Evolutionary conservation across 2,113 vertebrate genomes (phyloP).

Genomic region (Empidonax alnorum): DNA sequence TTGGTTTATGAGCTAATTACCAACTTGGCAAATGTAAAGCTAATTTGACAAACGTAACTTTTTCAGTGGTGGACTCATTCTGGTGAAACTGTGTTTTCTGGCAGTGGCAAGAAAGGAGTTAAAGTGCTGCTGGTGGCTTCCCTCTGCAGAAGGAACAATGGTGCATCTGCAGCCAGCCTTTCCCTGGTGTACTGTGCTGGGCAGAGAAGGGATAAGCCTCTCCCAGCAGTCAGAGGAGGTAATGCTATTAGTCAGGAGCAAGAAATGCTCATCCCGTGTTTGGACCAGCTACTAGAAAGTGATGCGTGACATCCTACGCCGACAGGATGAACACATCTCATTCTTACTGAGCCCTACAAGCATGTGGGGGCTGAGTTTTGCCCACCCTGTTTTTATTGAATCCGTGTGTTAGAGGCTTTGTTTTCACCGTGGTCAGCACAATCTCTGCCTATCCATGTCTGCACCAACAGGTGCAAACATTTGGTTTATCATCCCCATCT

Average conservation of each 20-base stretch:
- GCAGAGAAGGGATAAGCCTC: not conserved
- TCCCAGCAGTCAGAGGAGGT: not conserved
- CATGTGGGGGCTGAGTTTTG: not conserved
- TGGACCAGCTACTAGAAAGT: not conserved
- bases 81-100: not conserved
- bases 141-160: not conserved
- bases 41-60: not conserved
- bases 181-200: rapidly evolving
- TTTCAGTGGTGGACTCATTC: not conserved
- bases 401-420: not conserved
- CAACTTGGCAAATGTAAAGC: not conserved
- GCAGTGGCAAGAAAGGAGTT: not conserved
- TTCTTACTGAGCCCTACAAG: not conserved
- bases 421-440: not conserved
- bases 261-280: not conserved
- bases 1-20: not conserved
- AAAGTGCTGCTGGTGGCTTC: not conserved
- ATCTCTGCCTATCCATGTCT: not conserved
- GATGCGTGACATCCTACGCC: rapidly evolving
- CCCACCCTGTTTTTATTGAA: not conserved
- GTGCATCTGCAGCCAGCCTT: not conserved
- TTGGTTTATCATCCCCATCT: not conserved
- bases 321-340: not conserved
- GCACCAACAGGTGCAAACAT: not conserved
- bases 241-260: not conserved